Percentiles rank a stretch among this genome's conserved stretches.
Conservation (phyloP, 2,113 vertebrate genomes). For the Cyprinus carpio region DNA sequence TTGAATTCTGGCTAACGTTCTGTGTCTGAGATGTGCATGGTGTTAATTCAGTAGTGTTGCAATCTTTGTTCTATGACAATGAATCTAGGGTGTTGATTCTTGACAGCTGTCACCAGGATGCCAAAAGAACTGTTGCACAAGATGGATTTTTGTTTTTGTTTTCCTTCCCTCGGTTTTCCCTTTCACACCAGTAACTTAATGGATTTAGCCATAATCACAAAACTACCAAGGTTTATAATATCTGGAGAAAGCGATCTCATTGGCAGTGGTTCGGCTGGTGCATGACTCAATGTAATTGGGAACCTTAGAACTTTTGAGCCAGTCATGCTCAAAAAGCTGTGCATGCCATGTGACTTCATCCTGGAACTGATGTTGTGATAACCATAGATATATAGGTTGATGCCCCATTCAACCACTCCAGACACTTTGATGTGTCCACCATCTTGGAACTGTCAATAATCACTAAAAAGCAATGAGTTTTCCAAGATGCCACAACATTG, state of each 20-base stretch:
- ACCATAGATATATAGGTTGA: too few relatives aligned
- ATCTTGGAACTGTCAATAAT: too few relatives aligned
- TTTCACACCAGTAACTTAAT: not conserved
- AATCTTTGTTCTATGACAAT: constrained; percentile 44
- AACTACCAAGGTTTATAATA: not conserved
- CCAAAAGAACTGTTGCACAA: constrained; percentile 50
- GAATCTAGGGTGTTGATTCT: constrained; percentile 32
- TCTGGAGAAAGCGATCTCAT: not conserved
- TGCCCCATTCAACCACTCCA: too few relatives aligned
- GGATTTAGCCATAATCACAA: not conserved
- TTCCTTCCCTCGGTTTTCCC: not conserved
- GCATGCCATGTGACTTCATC: not conserved
- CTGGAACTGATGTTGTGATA: not conserved
- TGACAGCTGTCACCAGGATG: constrained; percentile 39
- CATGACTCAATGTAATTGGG: not conserved
- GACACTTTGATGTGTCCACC: too few relatives aligned
- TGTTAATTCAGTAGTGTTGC: constrained; percentile 53
- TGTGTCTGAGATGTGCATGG: constrained; percentile 52
- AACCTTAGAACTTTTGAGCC: not conserved
- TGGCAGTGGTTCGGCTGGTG: not conserved
- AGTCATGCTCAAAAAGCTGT: not conserved
- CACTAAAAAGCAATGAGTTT: too few relatives aligned
- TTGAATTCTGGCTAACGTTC: constrained; percentile 35
- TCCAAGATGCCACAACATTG: too few relatives aligned
- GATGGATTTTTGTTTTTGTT: constrained; percentile 46